Percentiles rank a stretch among this genome's conserved stretches.
Conservation (phyloP, 2,888 invertebrate genomes). For the Catotricha subobsoleta region DNA sequence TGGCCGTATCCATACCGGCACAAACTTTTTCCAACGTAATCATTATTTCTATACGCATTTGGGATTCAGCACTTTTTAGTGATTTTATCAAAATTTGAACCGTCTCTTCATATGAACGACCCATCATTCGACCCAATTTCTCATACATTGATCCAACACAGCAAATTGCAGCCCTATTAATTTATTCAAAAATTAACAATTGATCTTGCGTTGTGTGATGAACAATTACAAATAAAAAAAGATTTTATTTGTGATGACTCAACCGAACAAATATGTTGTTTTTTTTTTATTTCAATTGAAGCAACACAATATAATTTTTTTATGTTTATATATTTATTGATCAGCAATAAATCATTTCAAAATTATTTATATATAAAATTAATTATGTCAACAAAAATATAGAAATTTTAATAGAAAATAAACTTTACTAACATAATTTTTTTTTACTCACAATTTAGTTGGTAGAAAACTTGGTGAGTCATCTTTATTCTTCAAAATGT, state of each 20-base stretch:
- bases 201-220: no score
- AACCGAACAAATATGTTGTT: no score
- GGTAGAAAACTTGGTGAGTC: slow-evolving; percentile 92
- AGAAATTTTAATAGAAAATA: no score
- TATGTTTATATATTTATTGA: no score
- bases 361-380: background rate
- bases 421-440: slow-evolving; percentile 20
- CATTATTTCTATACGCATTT: slow-evolving; percentile 93
- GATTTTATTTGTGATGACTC: no score
- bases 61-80: slow-evolving; percentile 85
- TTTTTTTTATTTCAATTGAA: no score
- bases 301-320: no score
- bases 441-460: slow-evolving; percentile 77
- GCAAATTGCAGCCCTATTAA: slow-evolving; percentile 75
- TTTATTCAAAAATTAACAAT: slow-evolving; percentile 3
- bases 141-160: slow-evolving; percentile 96
- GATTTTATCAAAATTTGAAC: slow-evolving; percentile 80
- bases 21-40: slow-evolving; percentile 89
- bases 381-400: no score
- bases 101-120: slow-evolving; percentile 94
- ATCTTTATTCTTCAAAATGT: slow-evolving; percentile 90
- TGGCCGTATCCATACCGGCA: slow-evolving; percentile 88
- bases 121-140: slow-evolving; percentile 96
- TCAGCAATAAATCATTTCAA: no score
- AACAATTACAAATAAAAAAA: background rate